Percentiles rank a stretch among this genome's conserved stretches.
These are phyloP conservation scores for Erebia ligea DNA, from an alignment of 2,888 invertebrate species.

Conservation along the genomic window DNA sequence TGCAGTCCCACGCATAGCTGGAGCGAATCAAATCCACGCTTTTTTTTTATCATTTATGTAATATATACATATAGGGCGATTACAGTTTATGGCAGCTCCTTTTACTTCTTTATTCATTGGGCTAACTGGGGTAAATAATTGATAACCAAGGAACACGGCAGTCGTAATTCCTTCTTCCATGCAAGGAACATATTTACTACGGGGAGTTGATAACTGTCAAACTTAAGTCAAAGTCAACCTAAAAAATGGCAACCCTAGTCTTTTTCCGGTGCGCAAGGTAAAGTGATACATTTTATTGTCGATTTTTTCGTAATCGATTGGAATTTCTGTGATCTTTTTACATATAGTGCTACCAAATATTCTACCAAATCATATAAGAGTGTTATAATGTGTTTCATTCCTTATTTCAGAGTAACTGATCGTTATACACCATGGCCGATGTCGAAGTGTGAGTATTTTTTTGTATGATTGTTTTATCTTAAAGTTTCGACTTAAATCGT, in stretches of 20 bases:
- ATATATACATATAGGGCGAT: too few relatives aligned
- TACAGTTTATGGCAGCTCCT: too few relatives aligned
- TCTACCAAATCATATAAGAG: slow-evolving; percentile 48
- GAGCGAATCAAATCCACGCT: too few relatives aligned
- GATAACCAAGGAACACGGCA: too few relatives aligned
- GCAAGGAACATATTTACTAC: too few relatives aligned
- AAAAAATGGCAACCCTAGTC: slow-evolving; percentile 55
- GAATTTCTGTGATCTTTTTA: slow-evolving; percentile 61
- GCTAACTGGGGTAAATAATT: too few relatives aligned
- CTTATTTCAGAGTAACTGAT: slow-evolving; percentile 76
- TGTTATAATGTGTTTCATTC: slow-evolving; percentile 59
- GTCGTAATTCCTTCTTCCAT: too few relatives aligned
- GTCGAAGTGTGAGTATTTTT: slow-evolving; percentile 89
- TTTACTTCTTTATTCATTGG: too few relatives aligned
- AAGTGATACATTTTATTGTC: slow-evolving; percentile 71
- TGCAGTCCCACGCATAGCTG: too few relatives aligned
- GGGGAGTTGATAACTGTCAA: too few relatives aligned
- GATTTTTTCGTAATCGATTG: slow-evolving; percentile 64
- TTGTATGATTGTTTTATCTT: slow-evolving; percentile 35
- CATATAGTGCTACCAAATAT: slow-evolving; percentile 46
- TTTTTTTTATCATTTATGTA: too few relatives aligned
- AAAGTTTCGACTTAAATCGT: slow-evolving; percentile 24
- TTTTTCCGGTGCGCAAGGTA: slow-evolving; percentile 82
- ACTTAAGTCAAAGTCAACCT: slow-evolving; percentile 24
- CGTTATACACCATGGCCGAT: slow-evolving; percentile 88